phyloP scores from a whole-genome alignment of 2,797 vertebrate genomes.

The Eleutherodactylus coqui region DNA sequence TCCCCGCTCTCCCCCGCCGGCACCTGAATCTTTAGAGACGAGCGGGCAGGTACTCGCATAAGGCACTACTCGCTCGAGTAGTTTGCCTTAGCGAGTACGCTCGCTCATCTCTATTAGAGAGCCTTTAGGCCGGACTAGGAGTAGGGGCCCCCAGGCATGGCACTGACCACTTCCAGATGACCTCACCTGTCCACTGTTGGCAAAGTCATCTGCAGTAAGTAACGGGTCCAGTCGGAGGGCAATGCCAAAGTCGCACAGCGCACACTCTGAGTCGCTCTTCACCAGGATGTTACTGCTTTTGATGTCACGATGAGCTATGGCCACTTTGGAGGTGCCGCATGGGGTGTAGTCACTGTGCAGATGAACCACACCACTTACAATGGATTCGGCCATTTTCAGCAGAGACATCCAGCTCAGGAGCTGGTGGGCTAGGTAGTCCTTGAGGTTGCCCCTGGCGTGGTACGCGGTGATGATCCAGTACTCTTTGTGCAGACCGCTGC shows the following conservation, averaged over 20 bases:
- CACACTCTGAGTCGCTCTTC: constrained; percentile 80
- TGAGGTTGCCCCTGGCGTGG: constrained; percentile 85
- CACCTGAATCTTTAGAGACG: too few relatives aligned
- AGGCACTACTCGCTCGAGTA: too few relatives aligned
- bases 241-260: constrained; percentile 88
- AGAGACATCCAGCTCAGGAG: constrained; percentile 85
- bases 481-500: constrained; percentile 73
- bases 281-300: constrained; percentile 90
- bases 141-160: too few relatives aligned
- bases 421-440: constrained; percentile 83
- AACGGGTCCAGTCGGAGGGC: constrained; percentile 83
- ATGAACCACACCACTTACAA: constrained; percentile 84
- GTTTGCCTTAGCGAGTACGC: too few relatives aligned
- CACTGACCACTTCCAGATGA: too few relatives aligned
- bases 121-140: too few relatives aligned
- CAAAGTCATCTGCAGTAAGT: constrained; percentile 85
- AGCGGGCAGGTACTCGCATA: too few relatives aligned
- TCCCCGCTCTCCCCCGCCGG: too few relatives aligned
- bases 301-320: constrained; percentile 86
- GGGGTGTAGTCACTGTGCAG: constrained; percentile 85
- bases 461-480: constrained; percentile 91
- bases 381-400: constrained; percentile 80
- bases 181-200: constrained; percentile 90
- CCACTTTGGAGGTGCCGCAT: constrained; percentile 78
- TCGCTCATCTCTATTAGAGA: too few relatives aligned